Evolutionary conservation across 1,140 invertebrate species (phyloP).

Genomic region (Macrosteles quadrilineatus): DNA sequence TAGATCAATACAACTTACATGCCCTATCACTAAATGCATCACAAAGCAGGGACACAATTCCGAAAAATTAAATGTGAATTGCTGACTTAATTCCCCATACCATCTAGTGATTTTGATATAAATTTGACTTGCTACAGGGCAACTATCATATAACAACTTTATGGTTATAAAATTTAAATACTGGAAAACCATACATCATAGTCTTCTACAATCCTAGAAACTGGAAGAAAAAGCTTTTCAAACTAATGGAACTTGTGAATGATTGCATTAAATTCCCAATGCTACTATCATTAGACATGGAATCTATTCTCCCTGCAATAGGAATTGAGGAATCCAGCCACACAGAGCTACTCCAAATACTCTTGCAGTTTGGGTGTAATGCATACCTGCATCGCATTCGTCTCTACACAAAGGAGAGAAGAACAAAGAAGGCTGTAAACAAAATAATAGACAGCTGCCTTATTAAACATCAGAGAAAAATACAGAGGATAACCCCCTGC

Average conservation of each 20-base stretch:
- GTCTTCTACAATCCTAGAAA: conserved; percentile 1
- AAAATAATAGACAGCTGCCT: conserved; percentile 7
- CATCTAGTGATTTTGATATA: no score
- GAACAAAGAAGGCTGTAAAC: not conserved
- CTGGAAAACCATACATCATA: not conserved
- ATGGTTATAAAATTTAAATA: not conserved
- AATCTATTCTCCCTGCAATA: not conserved
- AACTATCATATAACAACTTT: conserved; percentile 11
- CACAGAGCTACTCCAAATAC: not conserved
- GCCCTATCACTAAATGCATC: no score
- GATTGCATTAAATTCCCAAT: conserved; percentile 28
- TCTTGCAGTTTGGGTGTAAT: not conserved
- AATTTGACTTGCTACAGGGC: not conserved
- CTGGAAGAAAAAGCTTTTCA: not conserved
- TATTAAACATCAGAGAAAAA: not conserved
- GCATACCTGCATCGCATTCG: not conserved
- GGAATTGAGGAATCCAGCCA: not conserved
- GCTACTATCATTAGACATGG: conserved; percentile 26
- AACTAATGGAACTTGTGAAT: conserved; percentile 4
- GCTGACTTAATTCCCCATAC: no score
- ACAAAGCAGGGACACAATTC: no score
- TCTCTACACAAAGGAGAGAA: not conserved
- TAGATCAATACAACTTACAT: no score
- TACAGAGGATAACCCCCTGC: not conserved
- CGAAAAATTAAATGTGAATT: no score